Evolutionary conservation across 2,113 vertebrate genomes (phyloP), one percentile per base, ranked within the genome.

Genomic region (Odontophorus gujanensis): DNA sequence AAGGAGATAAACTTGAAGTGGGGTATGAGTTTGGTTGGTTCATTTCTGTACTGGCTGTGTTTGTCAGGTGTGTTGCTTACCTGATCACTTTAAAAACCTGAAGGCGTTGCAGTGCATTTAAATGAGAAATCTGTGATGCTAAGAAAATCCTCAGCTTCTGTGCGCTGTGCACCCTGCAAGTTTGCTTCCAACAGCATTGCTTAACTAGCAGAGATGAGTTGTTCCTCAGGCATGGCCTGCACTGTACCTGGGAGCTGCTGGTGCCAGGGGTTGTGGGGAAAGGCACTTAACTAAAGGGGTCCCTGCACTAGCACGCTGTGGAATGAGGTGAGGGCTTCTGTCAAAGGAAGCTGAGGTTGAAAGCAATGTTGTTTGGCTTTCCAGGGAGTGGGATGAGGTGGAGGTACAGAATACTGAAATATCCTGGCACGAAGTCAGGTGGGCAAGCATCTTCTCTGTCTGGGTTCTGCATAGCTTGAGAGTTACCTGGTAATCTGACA

Each of bases 201-300:
- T 25, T 24, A 38, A 28, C 16, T 72, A 13, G 25, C 14, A 30
- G 75, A 26, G 51, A 2, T 32, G 57, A 8, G 15, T 81, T 40
- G n/a, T 62, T 66, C 10, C 26, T 87, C 7, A 21, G 30, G 11
- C 4, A 0, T 0, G 8, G 28, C 28, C 3, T 5, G 6, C 7
- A 10, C 36, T 45, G 18, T 45, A 47, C n/a, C 32, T 57, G 61
- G 0, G 3, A 38, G 47, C 87, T 0, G 2, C 19, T 32, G 7
- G 28, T 19, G 19, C 45, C 12, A 1, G 12, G 40, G 30, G 48
- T 12, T 69, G 43, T 45, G 34, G 25, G 81, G 55, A 57, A 63
- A 8, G 32, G 38, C 28, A 17, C 34, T 92, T 32, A 28, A 62
- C 90, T 32, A 21, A 42, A 90, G 81, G 20, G 4, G 30, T 86